Evolutionary conservation across 1,140 invertebrate genomes (phyloP).

Genomic region (Drosophila rufa): DNA sequence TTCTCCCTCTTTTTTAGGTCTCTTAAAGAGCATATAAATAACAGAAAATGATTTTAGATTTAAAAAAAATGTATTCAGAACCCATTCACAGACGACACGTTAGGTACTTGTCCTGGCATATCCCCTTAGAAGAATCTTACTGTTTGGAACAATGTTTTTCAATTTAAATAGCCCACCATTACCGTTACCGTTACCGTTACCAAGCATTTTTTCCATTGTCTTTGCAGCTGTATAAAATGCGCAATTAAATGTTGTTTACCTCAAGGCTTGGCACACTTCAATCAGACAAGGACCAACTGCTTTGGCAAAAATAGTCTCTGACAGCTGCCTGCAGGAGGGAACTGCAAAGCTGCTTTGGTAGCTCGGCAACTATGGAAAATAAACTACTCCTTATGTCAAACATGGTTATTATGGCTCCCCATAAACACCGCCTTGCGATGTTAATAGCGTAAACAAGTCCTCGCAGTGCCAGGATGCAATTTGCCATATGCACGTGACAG

Average conservation of each 20-base stretch:
- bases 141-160: not conserved
- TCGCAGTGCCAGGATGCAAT: not conserved
- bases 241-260: constrained; percentile 22
- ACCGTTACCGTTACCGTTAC: not conserved
- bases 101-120: no score
- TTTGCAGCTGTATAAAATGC: not conserved
- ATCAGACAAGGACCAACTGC: not conserved
- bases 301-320: constrained; percentile 4
- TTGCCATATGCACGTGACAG: not conserved
- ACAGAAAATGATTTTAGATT: no score
- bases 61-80: no score
- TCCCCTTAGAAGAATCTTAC: no score
- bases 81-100: no score
- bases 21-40: no score
- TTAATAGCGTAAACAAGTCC: constrained; percentile 1
- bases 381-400: constrained; percentile 3
- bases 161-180: not conserved
- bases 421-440: not conserved
- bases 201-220: not conserved
- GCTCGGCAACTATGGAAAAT: constrained; percentile 9
- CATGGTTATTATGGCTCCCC: not conserved
- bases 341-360: constrained; percentile 1
- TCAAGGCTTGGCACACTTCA: constrained; percentile 12
- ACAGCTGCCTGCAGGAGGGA: not conserved
- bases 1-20: not conserved